Percentiles rank a stretch among this genome's conserved stretches.
Conservation (phyloP, 2,797 vertebrate species). For the Leptodactylus fallax region DNA sequence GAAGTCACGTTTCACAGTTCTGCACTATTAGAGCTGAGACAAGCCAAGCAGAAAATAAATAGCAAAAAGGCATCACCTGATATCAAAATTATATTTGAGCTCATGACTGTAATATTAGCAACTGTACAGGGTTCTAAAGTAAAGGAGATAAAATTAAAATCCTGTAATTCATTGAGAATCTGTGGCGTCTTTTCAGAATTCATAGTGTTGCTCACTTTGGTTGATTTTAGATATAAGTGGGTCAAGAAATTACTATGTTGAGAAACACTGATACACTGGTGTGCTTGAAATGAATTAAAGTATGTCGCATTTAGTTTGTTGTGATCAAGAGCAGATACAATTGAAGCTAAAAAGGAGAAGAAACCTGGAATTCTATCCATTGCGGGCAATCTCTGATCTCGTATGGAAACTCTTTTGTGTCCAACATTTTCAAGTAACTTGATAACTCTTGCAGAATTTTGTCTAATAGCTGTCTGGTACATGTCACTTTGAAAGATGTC, state of each 20-base stretch:
- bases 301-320: slow-evolving; percentile 42
- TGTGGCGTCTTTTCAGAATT: neutral
- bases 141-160: neutral
- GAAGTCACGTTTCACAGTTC: too few relatives aligned
- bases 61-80: too few relatives aligned
- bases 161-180: neutral
- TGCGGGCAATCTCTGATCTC: slow-evolving; percentile 42
- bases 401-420: slow-evolving; percentile 58
- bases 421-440: slow-evolving; percentile 45
- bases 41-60: too few relatives aligned
- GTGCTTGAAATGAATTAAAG: slow-evolving; percentile 17
- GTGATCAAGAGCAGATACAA: slow-evolving; percentile 52
- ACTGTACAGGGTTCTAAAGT: neutral
- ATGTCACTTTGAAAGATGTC: slow-evolving; percentile 42
- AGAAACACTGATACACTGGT: neutral
- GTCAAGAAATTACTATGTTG: slow-evolving; percentile 4
- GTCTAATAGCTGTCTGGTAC: slow-evolving; percentile 45
- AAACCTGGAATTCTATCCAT: slow-evolving; percentile 45
- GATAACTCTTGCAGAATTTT: slow-evolving; percentile 48
- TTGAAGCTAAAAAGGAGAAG: slow-evolving; percentile 34
- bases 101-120: neutral
- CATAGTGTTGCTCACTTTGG: neutral
- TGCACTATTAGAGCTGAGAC: too few relatives aligned
- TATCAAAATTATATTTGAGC: too few relatives aligned
- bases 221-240: neutral